phyloP scores from a whole-genome alignment of 2,797 vertebrate species.

The Cyprinodon diabolis region DNA sequence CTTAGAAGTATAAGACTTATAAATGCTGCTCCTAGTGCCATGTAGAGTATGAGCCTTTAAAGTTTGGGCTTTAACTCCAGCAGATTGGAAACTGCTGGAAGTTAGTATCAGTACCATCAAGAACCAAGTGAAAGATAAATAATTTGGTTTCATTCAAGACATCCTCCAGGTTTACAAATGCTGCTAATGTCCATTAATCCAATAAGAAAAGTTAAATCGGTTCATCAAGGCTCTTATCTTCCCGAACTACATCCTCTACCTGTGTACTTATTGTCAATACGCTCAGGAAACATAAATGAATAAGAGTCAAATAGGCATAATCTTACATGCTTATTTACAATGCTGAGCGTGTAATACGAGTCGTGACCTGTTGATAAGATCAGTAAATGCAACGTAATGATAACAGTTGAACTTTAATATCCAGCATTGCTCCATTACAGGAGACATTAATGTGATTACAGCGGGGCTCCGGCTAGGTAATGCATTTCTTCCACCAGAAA shows the following conservation, averaged over 20 bases:
- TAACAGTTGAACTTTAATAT: constrained; percentile 34
- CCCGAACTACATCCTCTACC: constrained; percentile 1
- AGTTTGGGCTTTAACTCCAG: not conserved
- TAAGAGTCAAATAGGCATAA: constrained; percentile 16
- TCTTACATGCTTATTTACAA: constrained; percentile 39
- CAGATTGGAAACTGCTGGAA: not conserved
- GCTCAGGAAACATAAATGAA: constrained; percentile 3
- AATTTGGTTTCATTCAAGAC: constrained; percentile 6
- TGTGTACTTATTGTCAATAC: not conserved
- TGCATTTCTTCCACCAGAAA: constrained; percentile 33
- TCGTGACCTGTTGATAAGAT: constrained; percentile 39
- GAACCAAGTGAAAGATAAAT: constrained; percentile 1
- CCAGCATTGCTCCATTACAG: constrained; percentile 28
- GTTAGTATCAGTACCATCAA: not conserved
- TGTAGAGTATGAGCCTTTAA: not conserved
- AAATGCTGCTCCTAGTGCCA: not conserved
- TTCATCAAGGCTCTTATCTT: constrained; percentile 27
- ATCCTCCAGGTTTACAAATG: not conserved
- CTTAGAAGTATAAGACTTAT: not conserved
- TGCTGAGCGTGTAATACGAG: constrained; percentile 17
- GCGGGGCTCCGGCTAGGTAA: constrained; percentile 3
- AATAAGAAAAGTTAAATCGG: constrained; percentile 13
- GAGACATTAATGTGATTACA: constrained; percentile 37
- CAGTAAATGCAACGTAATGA: constrained; percentile 35
- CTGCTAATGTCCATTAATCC: constrained; percentile 10